A percentile compares a stretch with the other conserved stretches of the same genome.
Evolutionary conservation across 2,113 vertebrate species (phyloP).

Genomic region (Ciconia maguari): DNA sequence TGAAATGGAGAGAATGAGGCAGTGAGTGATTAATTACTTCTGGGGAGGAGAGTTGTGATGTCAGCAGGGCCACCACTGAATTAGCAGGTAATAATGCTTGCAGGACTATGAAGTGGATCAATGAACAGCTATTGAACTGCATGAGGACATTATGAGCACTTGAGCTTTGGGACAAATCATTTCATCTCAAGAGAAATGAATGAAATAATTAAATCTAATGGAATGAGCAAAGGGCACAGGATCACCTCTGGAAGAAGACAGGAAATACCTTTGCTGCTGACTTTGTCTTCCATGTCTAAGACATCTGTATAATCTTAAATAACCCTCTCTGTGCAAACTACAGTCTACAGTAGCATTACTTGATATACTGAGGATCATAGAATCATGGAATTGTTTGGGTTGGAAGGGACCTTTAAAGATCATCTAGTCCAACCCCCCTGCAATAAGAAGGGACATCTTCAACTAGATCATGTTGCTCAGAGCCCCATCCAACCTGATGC

Average conservation of each 20-base stretch:
- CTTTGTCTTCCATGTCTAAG: neutral
- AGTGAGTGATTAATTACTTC: neutral
- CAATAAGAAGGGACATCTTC: no score
- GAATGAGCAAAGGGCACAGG: neutral
- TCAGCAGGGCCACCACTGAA: neutral
- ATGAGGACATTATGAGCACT: neutral
- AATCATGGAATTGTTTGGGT: no score
- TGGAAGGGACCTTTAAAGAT: no score
- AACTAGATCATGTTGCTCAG: no score
- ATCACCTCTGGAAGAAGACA: slow-evolving; percentile 7
- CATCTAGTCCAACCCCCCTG: no score
- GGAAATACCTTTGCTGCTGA: slow-evolving; percentile 18
- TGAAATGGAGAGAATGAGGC: neutral
- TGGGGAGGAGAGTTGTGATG: neutral
- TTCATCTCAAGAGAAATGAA: neutral
- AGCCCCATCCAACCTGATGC: no score
- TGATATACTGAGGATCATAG: neutral
- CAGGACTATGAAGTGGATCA: neutral
- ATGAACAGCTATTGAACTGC: neutral
- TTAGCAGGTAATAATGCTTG: neutral
- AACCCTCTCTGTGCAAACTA: neutral
- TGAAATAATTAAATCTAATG: neutral
- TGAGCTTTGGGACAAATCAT: neutral
- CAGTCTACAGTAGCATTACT: neutral
- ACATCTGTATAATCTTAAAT: neutral